These are phyloP conservation scores for Squalus acanthias DNA, from an alignment of 2,797 vertebrate species.

Conservation along the genomic window DNA sequence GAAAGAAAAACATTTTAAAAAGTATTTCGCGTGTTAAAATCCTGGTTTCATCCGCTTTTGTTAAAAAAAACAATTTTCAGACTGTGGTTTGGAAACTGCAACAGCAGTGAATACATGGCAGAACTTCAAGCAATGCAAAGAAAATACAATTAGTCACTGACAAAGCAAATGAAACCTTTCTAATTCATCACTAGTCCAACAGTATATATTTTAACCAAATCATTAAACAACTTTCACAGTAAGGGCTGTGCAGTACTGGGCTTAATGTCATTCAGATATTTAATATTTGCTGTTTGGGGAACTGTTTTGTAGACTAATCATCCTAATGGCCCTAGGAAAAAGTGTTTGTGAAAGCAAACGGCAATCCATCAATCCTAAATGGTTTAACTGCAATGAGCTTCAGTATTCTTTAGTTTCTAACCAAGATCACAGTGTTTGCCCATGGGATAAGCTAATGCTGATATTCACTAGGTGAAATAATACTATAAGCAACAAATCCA, in stretches of 20 bases:
- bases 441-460: background rate
- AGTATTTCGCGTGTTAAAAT: background rate
- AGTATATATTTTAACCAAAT: background rate
- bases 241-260: background rate
- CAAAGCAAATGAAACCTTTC: slow-evolving; percentile 8
- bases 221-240: slow-evolving; percentile 25
- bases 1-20: background rate
- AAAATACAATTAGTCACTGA: background rate
- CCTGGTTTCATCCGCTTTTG: background rate
- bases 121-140: background rate
- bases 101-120: background rate
- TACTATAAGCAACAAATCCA: background rate
- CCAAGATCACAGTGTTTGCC: background rate
- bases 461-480: slow-evolving; percentile 2
- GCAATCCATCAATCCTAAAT: slow-evolving; percentile 34
- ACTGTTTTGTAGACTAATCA: slow-evolving; percentile 27
- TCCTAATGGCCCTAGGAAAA: slow-evolving; percentile 18
- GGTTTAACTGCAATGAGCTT: slow-evolving; percentile 9
- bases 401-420: background rate
- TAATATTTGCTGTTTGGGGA: background rate
- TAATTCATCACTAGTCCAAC: background rate
- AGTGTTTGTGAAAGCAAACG: slow-evolving; percentile 27
- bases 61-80: no score
- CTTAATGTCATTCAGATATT: slow-evolving; percentile 34
- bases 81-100: background rate